phyloP scores from a whole-genome alignment of 1,140 invertebrate species.

The Phocides pigmalion region DNA sequence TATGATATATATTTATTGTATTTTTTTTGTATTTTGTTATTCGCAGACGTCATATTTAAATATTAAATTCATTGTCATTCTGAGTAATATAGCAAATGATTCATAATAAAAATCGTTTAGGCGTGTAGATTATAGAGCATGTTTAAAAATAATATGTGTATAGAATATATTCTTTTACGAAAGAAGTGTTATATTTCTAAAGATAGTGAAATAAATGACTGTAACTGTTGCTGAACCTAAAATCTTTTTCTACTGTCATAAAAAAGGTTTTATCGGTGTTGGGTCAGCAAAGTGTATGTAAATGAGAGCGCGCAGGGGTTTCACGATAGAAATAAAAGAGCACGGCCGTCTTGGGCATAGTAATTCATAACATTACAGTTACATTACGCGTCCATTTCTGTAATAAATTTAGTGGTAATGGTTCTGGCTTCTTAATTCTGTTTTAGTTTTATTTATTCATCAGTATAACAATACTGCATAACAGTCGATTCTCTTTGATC shows the following conservation, averaged over 20 bases:
- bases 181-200: slow-evolving; percentile 18
- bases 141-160: too few species aligned
- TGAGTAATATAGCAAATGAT: too few species aligned
- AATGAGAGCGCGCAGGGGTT: slow-evolving; percentile 61
- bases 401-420: not conserved
- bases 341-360: slow-evolving; percentile 58
- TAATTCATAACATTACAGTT: slow-evolving; percentile 48
- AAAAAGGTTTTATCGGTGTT: slow-evolving; percentile 71
- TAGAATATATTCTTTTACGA: too few species aligned
- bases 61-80: too few species aligned
- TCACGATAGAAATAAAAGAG: slow-evolving; percentile 63
- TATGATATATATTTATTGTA: too few species aligned
- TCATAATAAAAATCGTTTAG: too few species aligned
- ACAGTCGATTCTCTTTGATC: too few species aligned
- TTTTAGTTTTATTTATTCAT: not conserved
- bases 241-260: slow-evolving; percentile 66
- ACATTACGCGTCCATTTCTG: slow-evolving; percentile 3
- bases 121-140: too few species aligned
- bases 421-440: not conserved
- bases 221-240: slow-evolving; percentile 47
- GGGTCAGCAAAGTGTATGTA: slow-evolving; percentile 78
- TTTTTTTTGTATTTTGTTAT: too few species aligned
- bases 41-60: too few species aligned
- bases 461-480: too few species aligned
- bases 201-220: slow-evolving; percentile 18